Percentiles rank a stretch among this genome's conserved stretches.
phyloP scores from a whole-genome alignment of 1,140 invertebrate species.

The Polyergus mexicanus region DNA sequence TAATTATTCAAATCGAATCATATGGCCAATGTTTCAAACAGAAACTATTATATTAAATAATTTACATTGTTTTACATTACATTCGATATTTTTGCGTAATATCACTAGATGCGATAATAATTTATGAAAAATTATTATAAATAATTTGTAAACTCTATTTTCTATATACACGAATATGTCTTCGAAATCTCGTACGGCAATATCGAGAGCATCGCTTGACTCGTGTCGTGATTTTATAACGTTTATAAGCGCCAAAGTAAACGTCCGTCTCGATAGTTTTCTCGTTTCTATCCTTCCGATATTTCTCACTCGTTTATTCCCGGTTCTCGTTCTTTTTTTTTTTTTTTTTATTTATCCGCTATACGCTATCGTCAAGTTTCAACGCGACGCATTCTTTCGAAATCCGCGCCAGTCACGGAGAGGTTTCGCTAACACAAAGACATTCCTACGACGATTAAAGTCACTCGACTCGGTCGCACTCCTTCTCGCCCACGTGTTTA shows the following conservation, averaged over 20 bases:
- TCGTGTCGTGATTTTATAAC: not conserved
- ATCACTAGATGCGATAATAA: not conserved
- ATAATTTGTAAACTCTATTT: too few relatives aligned
- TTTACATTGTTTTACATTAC: not conserved
- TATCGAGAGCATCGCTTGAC: not conserved
- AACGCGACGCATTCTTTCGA: constrained; percentile 25
- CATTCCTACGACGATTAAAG: constrained; percentile 75
- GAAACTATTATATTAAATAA: not conserved
- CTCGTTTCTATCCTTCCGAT: constrained; percentile 45
- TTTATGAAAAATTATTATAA: not conserved
- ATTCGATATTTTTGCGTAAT: not conserved
- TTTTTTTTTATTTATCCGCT: constrained; percentile 16
- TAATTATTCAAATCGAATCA: not conserved
- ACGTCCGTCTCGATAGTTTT: constrained; percentile 31
- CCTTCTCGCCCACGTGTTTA: constrained; percentile 1
- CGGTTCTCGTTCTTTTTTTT: constrained; percentile 12
- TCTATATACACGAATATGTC: not conserved
- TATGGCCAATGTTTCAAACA: not conserved
- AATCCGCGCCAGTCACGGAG: constrained; percentile 48
- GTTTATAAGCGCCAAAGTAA: constrained; percentile 56
- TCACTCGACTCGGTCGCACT: constrained; percentile 63
- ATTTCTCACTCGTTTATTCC: not conserved
- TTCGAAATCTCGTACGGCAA: not conserved
- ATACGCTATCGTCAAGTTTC: constrained; percentile 49
- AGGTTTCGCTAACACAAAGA: constrained; percentile 71